phyloP scores from a whole-genome alignment of 2,888 invertebrate genomes.

The Nebria salina region DNA sequence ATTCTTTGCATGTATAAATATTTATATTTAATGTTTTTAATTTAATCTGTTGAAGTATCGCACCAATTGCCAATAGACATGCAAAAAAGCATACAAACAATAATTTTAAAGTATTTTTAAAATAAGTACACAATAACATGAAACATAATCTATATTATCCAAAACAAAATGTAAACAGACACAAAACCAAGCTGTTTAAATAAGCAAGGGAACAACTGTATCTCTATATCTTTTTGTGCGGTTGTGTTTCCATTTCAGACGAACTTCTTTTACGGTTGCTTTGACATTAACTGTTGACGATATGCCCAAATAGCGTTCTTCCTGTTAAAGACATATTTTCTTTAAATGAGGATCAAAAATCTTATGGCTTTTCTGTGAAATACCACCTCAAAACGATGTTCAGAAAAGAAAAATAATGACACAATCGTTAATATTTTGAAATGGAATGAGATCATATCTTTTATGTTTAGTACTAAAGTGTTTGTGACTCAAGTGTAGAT shows the following conservation, averaged over 20 bases:
- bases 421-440: not conserved
- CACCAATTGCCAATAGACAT: not conserved
- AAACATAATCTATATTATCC: not conserved
- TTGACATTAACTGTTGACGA: not conserved
- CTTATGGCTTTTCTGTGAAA: not conserved
- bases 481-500: not conserved
- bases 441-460: not conserved
- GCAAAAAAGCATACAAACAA: constrained; percentile 8
- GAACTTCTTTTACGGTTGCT: not conserved
- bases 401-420: not conserved
- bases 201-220: not conserved
- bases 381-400: not conserved
- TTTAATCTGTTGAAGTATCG: not conserved
- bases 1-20: too few species aligned
- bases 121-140: not conserved
- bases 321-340: not conserved
- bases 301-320: not conserved
- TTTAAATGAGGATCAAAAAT: not conserved
- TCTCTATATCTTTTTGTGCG: not conserved
- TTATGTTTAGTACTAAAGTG: not conserved
- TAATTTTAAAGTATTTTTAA: not conserved
- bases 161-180: not conserved
- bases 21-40: too few species aligned
- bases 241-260: not conserved
- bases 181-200: not conserved